Evolutionary conservation across 2,113 vertebrate species (phyloP), one percentile per base, ranked within the genome.

Genomic region (Glaucomys volans): DNA sequence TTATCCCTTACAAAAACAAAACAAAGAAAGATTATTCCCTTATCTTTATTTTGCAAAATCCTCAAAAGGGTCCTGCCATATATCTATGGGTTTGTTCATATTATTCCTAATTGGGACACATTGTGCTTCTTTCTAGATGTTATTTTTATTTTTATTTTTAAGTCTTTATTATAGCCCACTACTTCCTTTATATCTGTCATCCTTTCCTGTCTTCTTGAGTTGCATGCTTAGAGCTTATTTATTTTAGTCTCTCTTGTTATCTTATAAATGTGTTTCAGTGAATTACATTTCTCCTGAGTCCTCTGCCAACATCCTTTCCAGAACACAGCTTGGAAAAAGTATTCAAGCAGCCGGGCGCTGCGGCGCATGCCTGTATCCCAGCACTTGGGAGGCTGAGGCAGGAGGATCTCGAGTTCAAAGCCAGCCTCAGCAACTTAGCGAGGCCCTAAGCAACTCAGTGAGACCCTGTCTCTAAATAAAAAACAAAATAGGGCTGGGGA

Each of bases 21-120:
- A 54, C 16, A 54, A 54, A 54, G 17, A 54, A 54, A 54, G 52
- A 54, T 54, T 54, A 54, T 54, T 54, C 52, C 17, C 52, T 54
- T 62, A 40, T 42, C n/a, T 82, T 83, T 94, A 76, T n/a, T 83
- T 76, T 47, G 17, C 32, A 83, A 94, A 90, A 67, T 76, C 47
- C 22, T 90, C 44, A 75, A 54, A 66, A 35, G 5, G 80, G 14
- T 64, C 59, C 42, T 95, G 32, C 30, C 44, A 54, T 47, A 44
- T 50, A 11, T 82, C n/a, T 74, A 28, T 74, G 30, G 2, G 26
- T 87, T 92, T 72, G 69, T 59, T 66, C 44, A 52, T 37, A 24
- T 72, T 72, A 80, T 86, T 52, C 24, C 22, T 42, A 50, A 87
- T 91, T 12, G 74, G 37, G 44, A 54, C 72, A 54, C 72, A n/a